phyloP scores from a whole-genome alignment of 2,113 vertebrate genomes.

The Physeter macrocephalus region DNA sequence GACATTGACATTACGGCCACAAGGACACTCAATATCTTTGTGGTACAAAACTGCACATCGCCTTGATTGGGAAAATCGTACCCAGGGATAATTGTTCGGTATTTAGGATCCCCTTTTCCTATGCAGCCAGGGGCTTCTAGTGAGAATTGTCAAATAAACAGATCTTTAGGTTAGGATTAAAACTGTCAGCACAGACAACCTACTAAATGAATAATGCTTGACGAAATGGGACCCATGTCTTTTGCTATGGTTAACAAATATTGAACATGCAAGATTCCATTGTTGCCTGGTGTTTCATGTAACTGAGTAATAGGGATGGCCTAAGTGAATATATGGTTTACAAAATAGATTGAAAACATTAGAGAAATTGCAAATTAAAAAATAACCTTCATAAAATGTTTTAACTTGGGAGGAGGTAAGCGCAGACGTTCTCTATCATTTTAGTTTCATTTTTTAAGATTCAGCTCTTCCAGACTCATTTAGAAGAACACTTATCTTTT shows the following conservation, averaged over 20 bases:
- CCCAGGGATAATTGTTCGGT: not conserved
- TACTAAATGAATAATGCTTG: not conserved
- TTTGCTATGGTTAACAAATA: not conserved
- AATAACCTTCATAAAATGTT: not conserved
- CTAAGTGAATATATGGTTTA: not conserved
- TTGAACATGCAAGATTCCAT: not conserved
- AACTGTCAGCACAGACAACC: not conserved
- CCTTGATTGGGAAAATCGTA: not conserved
- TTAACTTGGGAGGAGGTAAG: not conserved
- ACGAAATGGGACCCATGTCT: not conserved
- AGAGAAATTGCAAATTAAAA: not conserved
- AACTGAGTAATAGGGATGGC: not conserved
- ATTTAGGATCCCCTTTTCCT: not conserved
- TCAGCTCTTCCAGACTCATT: not conserved
- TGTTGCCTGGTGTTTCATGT: not conserved
- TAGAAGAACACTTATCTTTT: not conserved
- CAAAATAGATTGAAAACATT: not conserved
- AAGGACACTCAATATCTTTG: not conserved
- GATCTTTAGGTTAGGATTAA: not conserved
- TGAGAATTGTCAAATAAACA: not conserved
- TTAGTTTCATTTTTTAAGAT: not conserved
- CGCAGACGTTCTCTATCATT: not conserved
- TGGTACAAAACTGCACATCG: not conserved
- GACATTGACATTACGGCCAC: not conserved
- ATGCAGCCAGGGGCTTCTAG: not conserved